phyloP scores from a whole-genome alignment of 2,888 invertebrate genomes.

The Drosophila dives region DNA sequence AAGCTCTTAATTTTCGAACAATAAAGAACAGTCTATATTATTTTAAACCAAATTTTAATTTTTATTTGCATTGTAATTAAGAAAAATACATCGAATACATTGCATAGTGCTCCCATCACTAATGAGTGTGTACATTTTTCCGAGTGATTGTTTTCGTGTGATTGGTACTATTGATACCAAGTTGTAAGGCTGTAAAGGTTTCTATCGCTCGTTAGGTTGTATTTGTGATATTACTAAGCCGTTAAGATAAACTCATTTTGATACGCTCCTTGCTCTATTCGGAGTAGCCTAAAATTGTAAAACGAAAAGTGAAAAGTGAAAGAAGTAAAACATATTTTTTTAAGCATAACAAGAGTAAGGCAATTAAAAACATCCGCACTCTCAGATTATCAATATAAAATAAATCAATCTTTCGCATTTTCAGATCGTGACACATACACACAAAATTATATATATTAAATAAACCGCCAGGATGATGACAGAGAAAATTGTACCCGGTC shows the following conservation, averaged over 20 bases:
- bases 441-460: slow-evolving; percentile 28
- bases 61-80: not conserved
- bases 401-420: slow-evolving; percentile 9
- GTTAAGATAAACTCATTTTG: slow-evolving; percentile 38
- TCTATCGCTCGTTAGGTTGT: slow-evolving; percentile 59
- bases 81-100: not conserved
- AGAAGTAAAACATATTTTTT: slow-evolving; percentile 15
- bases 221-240: slow-evolving; percentile 54
- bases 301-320: slow-evolving; percentile 25
- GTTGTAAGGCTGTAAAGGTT: slow-evolving; percentile 72
- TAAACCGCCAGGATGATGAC: slow-evolving; percentile 65
- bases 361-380: not conserved
- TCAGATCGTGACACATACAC: slow-evolving; percentile 34
- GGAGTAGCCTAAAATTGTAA: slow-evolving; percentile 35
- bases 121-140: slow-evolving; percentile 6
- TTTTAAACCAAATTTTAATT: not conserved
- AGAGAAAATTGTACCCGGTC: slow-evolving; percentile 68
- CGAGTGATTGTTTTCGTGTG: slow-evolving; percentile 45
- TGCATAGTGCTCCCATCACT: slow-evolving; percentile 11
- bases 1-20: not conserved
- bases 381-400: not conserved
- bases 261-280: slow-evolving; percentile 35
- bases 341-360: slow-evolving; percentile 22
- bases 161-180: slow-evolving; percentile 73
- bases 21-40: not conserved